phyloP scores from a whole-genome alignment of 2,113 vertebrate species.

The Ariopsis seemanni region DNA sequence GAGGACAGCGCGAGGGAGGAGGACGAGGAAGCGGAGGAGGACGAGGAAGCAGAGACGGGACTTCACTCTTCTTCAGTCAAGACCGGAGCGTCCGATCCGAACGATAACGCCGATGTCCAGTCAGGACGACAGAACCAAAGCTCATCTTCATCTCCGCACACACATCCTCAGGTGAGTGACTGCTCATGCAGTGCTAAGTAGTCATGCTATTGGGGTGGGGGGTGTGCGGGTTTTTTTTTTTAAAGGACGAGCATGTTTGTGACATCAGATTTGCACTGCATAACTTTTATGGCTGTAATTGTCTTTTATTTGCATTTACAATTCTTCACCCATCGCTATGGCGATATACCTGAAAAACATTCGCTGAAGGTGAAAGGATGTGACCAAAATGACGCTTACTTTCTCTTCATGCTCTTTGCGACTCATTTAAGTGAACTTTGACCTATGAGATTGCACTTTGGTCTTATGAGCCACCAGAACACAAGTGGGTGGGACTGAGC shows the following conservation, averaged over 20 bases:
- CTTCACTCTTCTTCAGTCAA: slow-evolving; percentile 71
- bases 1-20: slow-evolving; percentile 90
- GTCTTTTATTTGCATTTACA: neutral
- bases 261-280: neutral
- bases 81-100: slow-evolving; percentile 84
- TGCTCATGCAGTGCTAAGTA: neutral
- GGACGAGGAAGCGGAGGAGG: slow-evolving; percentile 81
- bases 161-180: slow-evolving; percentile 24
- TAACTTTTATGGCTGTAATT: neutral
- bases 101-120: slow-evolving; percentile 80
- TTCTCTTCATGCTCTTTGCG: neutral
- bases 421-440: too few species aligned
- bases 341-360: neutral
- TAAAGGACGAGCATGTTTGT: neutral
- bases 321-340: neutral
- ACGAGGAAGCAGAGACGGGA: slow-evolving; percentile 79
- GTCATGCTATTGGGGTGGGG: too few species aligned
- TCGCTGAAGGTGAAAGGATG: neutral
- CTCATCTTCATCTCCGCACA: slow-evolving; percentile 68
- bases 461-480: neutral
- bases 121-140: slow-evolving; percentile 81
- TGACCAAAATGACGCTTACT: neutral
- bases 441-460: neutral
- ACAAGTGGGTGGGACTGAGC: neutral
- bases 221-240: too few species aligned